Conservation (phyloP, 2,797 vertebrate genomes). For the Novumbra hubbsi region DNA sequence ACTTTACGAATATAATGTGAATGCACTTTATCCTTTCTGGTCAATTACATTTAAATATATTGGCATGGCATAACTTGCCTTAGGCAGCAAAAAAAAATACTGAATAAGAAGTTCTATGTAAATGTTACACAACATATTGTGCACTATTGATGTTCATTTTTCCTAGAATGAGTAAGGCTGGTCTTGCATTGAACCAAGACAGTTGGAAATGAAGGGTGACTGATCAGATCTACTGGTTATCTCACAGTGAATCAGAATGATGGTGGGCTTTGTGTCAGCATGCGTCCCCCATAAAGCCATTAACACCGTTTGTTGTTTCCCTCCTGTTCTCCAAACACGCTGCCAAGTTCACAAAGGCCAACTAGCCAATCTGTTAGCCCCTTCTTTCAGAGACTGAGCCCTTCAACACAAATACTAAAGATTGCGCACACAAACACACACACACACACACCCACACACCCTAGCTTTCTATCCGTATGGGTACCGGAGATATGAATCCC, state of each 20-base stretch:
- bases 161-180: constrained; percentile 35
- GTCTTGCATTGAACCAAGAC: constrained; percentile 37
- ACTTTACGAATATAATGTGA: too few relatives aligned
- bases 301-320: constrained; percentile 96
- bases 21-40: not conserved
- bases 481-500: too few relatives aligned
- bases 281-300: constrained; percentile 91
- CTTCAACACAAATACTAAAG: constrained; percentile 39
- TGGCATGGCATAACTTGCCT: too few relatives aligned
- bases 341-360: constrained; percentile 87
- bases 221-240: constrained; percentile 91
- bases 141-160: too few relatives aligned
- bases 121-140: too few relatives aligned
- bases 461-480: too few relatives aligned
- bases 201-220: constrained; percentile 68
- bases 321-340: constrained; percentile 81
- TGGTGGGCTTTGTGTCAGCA: constrained; percentile 94
- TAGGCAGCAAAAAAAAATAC: too few relatives aligned
- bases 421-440: constrained; percentile 25
- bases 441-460: constrained; percentile 19
- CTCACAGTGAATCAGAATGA: constrained; percentile 84
- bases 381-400: constrained; percentile 62
- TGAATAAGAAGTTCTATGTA: too few relatives aligned
- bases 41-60: not conserved
- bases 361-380: constrained; percentile 79